Percentiles rank a stretch among this genome's conserved stretches.
Conservation (phyloP, 1,140 invertebrate genomes). For the Helicoverpa armigera region DNA sequence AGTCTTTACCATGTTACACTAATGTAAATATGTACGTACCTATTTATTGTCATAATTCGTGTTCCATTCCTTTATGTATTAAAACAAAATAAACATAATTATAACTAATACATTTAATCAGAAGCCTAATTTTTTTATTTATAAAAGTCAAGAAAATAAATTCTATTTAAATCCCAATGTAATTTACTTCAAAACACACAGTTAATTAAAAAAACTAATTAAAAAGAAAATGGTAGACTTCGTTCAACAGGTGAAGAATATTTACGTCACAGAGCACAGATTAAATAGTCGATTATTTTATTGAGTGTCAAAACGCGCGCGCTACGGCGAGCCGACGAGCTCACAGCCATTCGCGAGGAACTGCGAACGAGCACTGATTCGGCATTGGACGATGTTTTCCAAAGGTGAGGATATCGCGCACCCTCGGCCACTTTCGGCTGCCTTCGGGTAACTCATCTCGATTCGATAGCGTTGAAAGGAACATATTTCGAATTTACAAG, state of each 20-base stretch:
- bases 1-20: background rate
- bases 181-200: background rate
- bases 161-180: background rate
- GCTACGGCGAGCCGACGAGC: constrained; percentile 15
- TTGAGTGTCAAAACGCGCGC: constrained; percentile 58
- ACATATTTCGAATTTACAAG: constrained; percentile 67
- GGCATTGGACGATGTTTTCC: constrained; percentile 77
- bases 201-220: constrained; percentile 33
- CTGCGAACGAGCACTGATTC: constrained; percentile 77
- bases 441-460: constrained; percentile 74
- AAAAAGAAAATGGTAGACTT: constrained; percentile 31
- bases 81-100: background rate
- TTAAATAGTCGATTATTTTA: constrained; percentile 64
- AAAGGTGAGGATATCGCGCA: constrained; percentile 81
- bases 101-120: background rate
- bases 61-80: too few relatives aligned
- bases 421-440: constrained; percentile 69
- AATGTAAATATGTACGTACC: constrained; percentile 6
- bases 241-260: constrained; percentile 59
- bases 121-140: background rate
- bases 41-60: background rate
- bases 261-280: constrained; percentile 69
- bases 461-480: constrained; percentile 79
- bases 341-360: constrained; percentile 61
- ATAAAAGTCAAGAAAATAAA: background rate